Evolutionary conservation across 2,888 invertebrate species (phyloP).

Genomic region (Kryphioiulus occultus): DNA sequence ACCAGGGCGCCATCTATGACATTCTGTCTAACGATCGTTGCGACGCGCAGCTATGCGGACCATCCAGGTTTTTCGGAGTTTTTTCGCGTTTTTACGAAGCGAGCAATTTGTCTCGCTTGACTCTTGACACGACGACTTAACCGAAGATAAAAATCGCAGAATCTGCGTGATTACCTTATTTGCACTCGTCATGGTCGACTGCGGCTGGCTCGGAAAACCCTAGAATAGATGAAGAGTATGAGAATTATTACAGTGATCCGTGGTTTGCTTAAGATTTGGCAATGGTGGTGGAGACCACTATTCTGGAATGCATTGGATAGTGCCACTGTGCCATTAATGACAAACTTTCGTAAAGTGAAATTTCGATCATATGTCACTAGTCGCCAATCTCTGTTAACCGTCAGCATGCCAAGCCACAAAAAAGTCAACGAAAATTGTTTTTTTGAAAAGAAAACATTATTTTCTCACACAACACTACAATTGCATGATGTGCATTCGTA

Average conservation of each 20-base stretch:
- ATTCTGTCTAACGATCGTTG: not conserved
- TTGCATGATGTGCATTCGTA: too few relatives aligned
- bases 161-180: not conserved
- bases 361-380: too few relatives aligned
- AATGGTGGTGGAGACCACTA: too few relatives aligned
- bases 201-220: not conserved
- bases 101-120: not conserved
- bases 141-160: not conserved
- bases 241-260: not conserved
- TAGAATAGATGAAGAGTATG: not conserved
- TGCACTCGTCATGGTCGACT: not conserved
- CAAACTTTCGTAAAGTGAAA: too few relatives aligned
- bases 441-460: too few relatives aligned
- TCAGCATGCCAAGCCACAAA: too few relatives aligned
- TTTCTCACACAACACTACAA: too few relatives aligned
- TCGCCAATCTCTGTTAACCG: too few relatives aligned
- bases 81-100: not conserved
- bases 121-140: not conserved
- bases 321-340: too few relatives aligned
- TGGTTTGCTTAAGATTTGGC: too few relatives aligned
- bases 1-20: constrained; percentile 1
- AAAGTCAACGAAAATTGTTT: too few relatives aligned
- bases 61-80: not conserved
- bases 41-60: not conserved
- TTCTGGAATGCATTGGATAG: too few relatives aligned